Conservation (phyloP, 2,888 invertebrate species). For the Cactoblastis cactorum region DNA sequence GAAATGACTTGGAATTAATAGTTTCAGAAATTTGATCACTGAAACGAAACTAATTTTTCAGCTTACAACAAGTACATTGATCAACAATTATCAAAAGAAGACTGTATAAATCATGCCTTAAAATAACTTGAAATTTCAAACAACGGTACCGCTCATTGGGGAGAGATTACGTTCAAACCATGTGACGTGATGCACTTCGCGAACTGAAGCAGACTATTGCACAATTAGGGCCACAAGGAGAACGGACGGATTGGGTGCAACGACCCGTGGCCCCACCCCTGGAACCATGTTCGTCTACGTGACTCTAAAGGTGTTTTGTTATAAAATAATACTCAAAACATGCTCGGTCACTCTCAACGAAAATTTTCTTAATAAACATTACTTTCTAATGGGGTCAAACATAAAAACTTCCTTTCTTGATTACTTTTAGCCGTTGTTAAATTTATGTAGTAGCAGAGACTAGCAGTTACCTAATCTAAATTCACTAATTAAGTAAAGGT, state of each 20-base stretch:
- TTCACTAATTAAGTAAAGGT: neutral
- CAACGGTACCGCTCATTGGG: constrained; percentile 5
- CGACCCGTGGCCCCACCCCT: constrained; percentile 51
- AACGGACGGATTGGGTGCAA: constrained; percentile 36
- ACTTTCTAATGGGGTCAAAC: neutral
- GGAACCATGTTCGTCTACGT: constrained; percentile 46
- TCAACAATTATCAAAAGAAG: neutral
- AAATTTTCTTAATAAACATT: neutral
- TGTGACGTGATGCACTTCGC: constrained; percentile 28
- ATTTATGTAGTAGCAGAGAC: neutral
- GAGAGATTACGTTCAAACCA: constrained; percentile 14
- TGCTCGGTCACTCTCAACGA: neutral
- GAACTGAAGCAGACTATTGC: constrained; percentile 45
- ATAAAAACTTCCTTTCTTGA: constrained; percentile 9
- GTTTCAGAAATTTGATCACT: no score
- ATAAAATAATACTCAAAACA: constrained; percentile 1
- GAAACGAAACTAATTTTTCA: no score
- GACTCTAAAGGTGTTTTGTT: constrained; percentile 50
- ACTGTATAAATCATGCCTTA: neutral
- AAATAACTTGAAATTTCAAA: neutral
- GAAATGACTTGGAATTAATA: no score
- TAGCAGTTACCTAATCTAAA: neutral
- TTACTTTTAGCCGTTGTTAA: constrained; percentile 10
- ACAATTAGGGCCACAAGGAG: constrained; percentile 54
- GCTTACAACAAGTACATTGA: neutral